Evolutionary conservation across 2,113 vertebrate species (phyloP).

Genomic region (Nannobrachium achirus): DNA sequence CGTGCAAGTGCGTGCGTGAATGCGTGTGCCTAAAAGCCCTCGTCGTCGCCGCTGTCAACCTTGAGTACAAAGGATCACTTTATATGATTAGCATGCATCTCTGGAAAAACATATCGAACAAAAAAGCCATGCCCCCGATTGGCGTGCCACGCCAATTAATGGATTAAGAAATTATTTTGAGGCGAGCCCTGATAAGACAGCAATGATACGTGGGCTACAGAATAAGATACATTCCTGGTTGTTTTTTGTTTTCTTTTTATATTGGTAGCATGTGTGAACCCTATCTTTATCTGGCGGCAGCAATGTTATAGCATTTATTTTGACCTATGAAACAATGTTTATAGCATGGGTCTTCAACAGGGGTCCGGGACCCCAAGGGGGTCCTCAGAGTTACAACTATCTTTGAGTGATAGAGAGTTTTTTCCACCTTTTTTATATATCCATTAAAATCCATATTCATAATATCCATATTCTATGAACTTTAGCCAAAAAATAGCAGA

Average conservation of each 20-base stretch:
- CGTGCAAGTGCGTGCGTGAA: slow-evolving; percentile 1
- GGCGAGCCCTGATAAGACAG: slow-evolving; percentile 67
- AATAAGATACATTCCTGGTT: slow-evolving; percentile 59
- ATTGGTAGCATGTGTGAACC: slow-evolving; percentile 45
- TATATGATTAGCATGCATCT: slow-evolving; percentile 80
- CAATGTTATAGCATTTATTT: slow-evolving; percentile 24
- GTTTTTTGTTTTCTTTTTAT: slow-evolving; percentile 35
- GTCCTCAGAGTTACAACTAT: too few relatives aligned
- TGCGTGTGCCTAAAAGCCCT: slow-evolving; percentile 63
- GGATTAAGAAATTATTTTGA: slow-evolving; percentile 78
- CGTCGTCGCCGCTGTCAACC: slow-evolving; percentile 64
- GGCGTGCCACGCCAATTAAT: slow-evolving; percentile 77
- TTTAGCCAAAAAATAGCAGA: too few relatives aligned
- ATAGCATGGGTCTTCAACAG: too few relatives aligned
- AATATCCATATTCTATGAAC: too few relatives aligned
- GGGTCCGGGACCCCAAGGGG: too few relatives aligned
- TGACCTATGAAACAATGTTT: slow-evolving; percentile 22
- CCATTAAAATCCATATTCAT: too few relatives aligned
- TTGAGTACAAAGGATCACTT: slow-evolving; percentile 77
- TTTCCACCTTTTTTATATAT: too few relatives aligned
- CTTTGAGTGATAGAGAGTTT: too few relatives aligned
- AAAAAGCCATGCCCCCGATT: slow-evolving; percentile 70
- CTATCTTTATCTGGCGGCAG: slow-evolving; percentile 47
- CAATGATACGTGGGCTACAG: slow-evolving; percentile 71
- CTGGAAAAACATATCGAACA: slow-evolving; percentile 74